Conservation (phyloP, 1,140 invertebrate species). For the Campodea augens region DNA sequence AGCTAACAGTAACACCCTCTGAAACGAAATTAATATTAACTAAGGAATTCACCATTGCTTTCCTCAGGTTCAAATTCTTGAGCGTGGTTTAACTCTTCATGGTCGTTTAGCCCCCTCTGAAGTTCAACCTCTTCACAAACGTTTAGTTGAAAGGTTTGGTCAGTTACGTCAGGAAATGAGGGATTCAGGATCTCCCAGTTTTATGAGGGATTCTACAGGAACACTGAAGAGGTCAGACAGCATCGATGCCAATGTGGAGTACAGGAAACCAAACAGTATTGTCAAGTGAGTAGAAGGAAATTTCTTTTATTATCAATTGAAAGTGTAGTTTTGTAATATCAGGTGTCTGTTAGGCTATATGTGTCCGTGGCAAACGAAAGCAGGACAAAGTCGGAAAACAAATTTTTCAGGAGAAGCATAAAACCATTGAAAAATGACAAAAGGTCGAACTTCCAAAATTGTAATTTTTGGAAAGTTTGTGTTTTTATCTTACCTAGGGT, state of each 20-base stretch:
- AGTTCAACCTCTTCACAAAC: conserved; percentile 67
- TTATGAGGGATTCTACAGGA: conserved; percentile 10
- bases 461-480: no score
- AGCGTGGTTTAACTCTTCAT: conserved; percentile 58
- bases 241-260: conserved; percentile 12
- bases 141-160: conserved; percentile 63
- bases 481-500: no score
- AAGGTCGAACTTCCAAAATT: no score
- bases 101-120: conserved; percentile 58
- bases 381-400: no score
- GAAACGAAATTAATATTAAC: conserved; percentile 1
- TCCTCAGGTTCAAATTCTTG: conserved; percentile 40
- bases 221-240: conserved; percentile 14
- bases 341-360: no score
- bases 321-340: no score
- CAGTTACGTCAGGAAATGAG: conserved; percentile 52
- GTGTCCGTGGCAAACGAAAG: no score
- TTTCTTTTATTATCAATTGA: conserved; percentile 3
- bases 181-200: conserved; percentile 12
- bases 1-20: background rate
- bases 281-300: conserved; percentile 10
- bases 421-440: no score
- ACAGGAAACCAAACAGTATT: conserved; percentile 13
- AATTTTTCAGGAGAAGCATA: no score
- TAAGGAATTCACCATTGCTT: background rate